phyloP scores from a whole-genome alignment of 2,797 vertebrate species.

The Mallotus villosus region DNA sequence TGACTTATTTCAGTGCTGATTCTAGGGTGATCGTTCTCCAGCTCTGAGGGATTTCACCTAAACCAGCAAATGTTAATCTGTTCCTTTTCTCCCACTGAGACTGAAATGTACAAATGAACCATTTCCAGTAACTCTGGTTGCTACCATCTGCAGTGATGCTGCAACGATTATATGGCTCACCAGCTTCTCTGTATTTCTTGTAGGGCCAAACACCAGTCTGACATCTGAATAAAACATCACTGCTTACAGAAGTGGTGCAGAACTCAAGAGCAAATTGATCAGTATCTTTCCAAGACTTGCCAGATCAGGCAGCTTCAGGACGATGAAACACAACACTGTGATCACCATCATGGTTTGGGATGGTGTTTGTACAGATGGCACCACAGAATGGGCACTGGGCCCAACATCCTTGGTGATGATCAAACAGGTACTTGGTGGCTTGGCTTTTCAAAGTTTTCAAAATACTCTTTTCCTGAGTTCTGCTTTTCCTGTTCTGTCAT shows the following conservation, averaged over 20 bases:
- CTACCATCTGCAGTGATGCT: constrained; percentile 7
- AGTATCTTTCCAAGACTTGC: neutral
- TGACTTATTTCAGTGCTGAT: neutral
- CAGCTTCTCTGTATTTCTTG: constrained; percentile 10
- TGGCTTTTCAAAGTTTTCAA: no score
- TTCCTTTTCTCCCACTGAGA: constrained; percentile 5
- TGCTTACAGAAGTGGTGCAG: constrained; percentile 21
- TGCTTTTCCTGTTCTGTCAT: no score
- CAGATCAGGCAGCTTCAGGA: neutral
- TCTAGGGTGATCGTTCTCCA: constrained; percentile 10
- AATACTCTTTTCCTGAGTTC: no score
- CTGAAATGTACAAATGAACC: constrained; percentile 26
- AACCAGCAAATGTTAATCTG: constrained; percentile 11
- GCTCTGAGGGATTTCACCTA: constrained; percentile 1
- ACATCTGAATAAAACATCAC: no score
- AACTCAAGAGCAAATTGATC: constrained; percentile 9
- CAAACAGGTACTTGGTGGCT: no score
- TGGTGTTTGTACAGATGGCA: constrained; percentile 23
- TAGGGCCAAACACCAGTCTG: constrained; percentile 8
- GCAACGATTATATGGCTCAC: constrained; percentile 18
- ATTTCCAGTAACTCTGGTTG: constrained; percentile 26
- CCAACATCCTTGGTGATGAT: constrained; percentile 16
- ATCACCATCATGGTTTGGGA: constrained; percentile 4
- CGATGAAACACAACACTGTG: constrained; percentile 25
- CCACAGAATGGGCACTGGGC: constrained; percentile 28